Evolutionary conservation across 2,113 vertebrate species (phyloP), one percentile per base, ranked within the genome.

Genomic region (Salvelinus fontinalis): DNA sequence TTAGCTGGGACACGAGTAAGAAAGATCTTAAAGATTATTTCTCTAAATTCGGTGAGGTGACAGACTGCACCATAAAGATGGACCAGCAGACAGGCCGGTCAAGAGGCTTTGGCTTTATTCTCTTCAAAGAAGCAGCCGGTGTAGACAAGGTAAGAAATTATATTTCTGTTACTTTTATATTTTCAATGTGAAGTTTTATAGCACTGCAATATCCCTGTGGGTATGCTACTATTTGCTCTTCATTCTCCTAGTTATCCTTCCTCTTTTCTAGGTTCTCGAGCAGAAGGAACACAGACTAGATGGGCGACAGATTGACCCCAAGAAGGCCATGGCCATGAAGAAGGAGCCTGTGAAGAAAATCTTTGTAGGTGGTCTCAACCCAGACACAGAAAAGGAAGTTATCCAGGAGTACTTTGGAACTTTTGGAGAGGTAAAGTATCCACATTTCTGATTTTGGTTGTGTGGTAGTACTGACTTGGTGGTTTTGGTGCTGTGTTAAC

Each of bases 1-100:
- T 99, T 83, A 99, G 97, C 86, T 99, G 97, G 98, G 97, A 99
- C 92, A 99, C 98, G 26, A 99, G 97, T 93, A 99, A 99, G 93
- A 99, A 99, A 89, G 97, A 98, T 83, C 95, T 99, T 27, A 99
- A 99, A 92, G 98, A 99, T 90, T 99, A 99, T 89, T 99, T 99
- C 90, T 96, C 97, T 80, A 99, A 96, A 84, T 99, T 98, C 84
- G 98, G 98, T 70, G 98, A 99, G 83, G 98, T 99, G 74, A 95
- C 97, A 0, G 98, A 99, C 89, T 99, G 98, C 90, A 99, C 98
- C 85, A 99, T 99, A 86, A 99, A 99, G 90, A 99, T 99, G 95
- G 98, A 99, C 90, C 97, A 96, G 57, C 95, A 96, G 87, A 97
- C 97, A 7, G 98, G 97, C 74, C 91, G 98, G 87, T 99, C 97